A percentile compares a stretch with the other conserved stretches of the same genome.
Evolutionary conservation across 2,113 vertebrate species (phyloP).

Genomic region (Corynorhinus townsendii): DNA sequence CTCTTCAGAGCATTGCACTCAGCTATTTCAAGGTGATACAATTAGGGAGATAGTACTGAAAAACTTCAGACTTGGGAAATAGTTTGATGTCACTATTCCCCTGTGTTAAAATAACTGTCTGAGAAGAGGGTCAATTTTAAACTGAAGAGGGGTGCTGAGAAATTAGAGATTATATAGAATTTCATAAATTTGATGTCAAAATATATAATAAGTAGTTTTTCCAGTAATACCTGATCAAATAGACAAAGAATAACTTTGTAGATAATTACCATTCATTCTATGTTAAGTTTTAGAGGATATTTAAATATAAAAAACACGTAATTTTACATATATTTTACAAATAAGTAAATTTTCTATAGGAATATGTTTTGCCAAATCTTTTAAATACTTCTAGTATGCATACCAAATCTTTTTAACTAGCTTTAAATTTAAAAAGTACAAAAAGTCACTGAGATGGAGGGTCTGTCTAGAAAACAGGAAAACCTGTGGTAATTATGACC

Average conservation of each 20-base stretch:
- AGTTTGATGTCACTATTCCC: not conserved
- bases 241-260: not conserved
- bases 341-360: not conserved
- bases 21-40: too few species aligned
- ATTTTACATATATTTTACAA: not conserved
- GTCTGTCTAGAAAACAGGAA: constrained; percentile 22
- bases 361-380: not conserved
- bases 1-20: too few species aligned
- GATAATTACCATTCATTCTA: not conserved
- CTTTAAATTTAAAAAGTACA: constrained; percentile 11
- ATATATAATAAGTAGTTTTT: not conserved
- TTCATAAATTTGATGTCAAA: not conserved
- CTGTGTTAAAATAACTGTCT: not conserved
- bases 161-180: not conserved
- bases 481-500: not conserved
- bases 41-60: too few species aligned
- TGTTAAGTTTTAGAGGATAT: not conserved
- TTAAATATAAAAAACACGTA: not conserved
- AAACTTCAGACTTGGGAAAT: not conserved
- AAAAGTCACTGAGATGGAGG: not conserved
- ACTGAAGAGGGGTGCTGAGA: not conserved
- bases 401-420: constrained; percentile 23
- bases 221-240: not conserved
- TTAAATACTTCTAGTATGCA: not conserved
- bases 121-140: not conserved